Percentiles rank a stretch among this genome's conserved stretches.
Evolutionary conservation across 2,888 invertebrate species (phyloP).

Genomic region (Thecocarcelia acutangulata): DNA sequence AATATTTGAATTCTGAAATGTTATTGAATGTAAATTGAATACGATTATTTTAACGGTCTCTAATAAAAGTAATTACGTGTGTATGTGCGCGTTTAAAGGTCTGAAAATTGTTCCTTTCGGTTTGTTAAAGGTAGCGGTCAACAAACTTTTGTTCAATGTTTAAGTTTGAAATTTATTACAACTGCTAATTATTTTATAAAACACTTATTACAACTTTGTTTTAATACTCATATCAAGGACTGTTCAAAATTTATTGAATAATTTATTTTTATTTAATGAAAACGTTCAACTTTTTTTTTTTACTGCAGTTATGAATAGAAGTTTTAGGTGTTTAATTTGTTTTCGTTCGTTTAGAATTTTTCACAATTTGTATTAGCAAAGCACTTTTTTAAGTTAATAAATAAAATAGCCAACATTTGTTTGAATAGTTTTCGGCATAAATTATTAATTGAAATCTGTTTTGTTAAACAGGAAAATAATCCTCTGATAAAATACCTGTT

Average conservation of each 20-base stretch:
- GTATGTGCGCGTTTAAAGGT: conserved; percentile 5
- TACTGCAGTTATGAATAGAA: conserved; percentile 2
- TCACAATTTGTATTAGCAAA: conserved; percentile 24
- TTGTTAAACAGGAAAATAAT: conserved; percentile 14
- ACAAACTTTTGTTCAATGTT: conserved; percentile 41
- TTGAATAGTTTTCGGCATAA: background rate
- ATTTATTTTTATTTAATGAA: conserved; percentile 4
- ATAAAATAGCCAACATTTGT: too few relatives aligned
- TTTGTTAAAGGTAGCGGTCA: conserved; percentile 14
- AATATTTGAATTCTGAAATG: conserved; percentile 25
- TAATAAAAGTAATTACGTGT: background rate
- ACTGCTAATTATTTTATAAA: conserved; percentile 19
- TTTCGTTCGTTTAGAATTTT: background rate
- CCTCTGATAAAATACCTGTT: background rate
- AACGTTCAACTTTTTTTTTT: too few relatives aligned
- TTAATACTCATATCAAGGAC: conserved; percentile 20
- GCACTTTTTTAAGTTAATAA: too few relatives aligned
- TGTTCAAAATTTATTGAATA: background rate
- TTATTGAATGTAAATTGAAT: background rate
- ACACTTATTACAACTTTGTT: conserved; percentile 11
- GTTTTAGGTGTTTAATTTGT: background rate
- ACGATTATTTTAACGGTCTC: conserved; percentile 27
- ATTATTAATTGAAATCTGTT: background rate
- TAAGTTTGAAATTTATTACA: background rate
- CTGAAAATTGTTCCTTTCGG: background rate